phyloP scores from a whole-genome alignment of 2,888 invertebrate species.

The Rhimphoctona megacephalus region DNA sequence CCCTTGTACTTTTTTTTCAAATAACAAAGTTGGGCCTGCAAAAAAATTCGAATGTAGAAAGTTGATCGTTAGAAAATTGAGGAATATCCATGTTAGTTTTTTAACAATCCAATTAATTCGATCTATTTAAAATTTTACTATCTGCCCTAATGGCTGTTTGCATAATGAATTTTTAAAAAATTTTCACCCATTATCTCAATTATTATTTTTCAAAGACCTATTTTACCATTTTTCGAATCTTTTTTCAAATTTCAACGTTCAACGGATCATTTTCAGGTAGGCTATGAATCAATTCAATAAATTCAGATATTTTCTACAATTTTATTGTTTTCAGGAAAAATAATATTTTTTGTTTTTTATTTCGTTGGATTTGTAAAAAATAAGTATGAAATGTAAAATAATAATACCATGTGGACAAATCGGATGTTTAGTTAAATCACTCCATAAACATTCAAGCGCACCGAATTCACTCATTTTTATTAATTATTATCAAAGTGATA shows the following conservation, averaged over 20 bases:
- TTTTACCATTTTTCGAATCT: not conserved
- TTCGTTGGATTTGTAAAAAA: not conserved
- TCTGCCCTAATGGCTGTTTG: not conserved
- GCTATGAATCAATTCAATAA: not conserved
- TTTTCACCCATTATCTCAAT: not conserved
- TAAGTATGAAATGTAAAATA: not conserved
- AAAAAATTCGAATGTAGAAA: not conserved
- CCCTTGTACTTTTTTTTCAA: conserved; percentile 85
- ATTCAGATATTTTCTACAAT: not conserved
- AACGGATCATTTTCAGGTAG: not conserved
- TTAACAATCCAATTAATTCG: not conserved
- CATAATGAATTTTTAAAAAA: not conserved
- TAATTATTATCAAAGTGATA: not conserved
- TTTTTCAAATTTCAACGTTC: not conserved
- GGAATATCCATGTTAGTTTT: not conserved
- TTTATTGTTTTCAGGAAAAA: not conserved
- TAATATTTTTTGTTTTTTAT: not conserved
- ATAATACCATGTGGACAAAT: conserved; percentile 89
- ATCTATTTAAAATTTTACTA: not conserved
- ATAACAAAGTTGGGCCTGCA: conserved; percentile 88
- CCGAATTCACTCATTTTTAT: conserved; percentile 47
- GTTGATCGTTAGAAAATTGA: not conserved
- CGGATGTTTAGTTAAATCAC: conserved; percentile 88
- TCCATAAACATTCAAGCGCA: conserved; percentile 80
- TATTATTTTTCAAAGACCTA: not conserved